Evolutionary conservation across 2,797 vertebrate genomes (phyloP).

Genomic region (Enteromius trimaculatus): DNA sequence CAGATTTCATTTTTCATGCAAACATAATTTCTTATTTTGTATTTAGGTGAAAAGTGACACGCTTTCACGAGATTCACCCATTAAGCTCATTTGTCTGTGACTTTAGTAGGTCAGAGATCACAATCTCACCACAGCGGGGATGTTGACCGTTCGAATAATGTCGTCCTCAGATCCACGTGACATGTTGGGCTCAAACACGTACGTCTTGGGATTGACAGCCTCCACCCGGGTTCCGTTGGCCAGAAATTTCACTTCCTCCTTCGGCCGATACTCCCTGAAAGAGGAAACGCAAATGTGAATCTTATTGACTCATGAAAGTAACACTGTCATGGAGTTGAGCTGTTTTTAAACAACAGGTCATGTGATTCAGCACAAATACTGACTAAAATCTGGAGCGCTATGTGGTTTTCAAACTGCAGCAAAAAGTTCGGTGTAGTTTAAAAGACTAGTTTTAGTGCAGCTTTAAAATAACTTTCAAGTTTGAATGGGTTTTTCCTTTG

Average conservation of each 20-base stretch:
- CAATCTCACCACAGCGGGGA: slow-evolving; percentile 88
- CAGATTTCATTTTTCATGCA: not conserved
- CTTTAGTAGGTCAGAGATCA: not conserved
- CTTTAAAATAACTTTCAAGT: too few species aligned
- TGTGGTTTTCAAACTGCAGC: not conserved
- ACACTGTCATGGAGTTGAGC: not conserved
- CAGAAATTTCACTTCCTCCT: slow-evolving; percentile 84
- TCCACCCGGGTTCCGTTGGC: slow-evolving; percentile 89
- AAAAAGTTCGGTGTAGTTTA: not conserved
- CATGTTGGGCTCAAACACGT: slow-evolving; percentile 86
- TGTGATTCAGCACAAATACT: not conserved
- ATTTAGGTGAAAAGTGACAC: not conserved
- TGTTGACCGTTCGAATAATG: slow-evolving; percentile 88
- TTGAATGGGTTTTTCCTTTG: too few species aligned
- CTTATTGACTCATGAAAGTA: not conserved
- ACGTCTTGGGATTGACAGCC: slow-evolving; percentile 88
- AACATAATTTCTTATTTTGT: not conserved
- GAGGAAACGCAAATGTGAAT: not conserved
- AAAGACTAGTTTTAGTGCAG: too few species aligned
- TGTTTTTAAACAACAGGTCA: not conserved
- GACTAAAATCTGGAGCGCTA: not conserved
- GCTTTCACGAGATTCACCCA: not conserved
- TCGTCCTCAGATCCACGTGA: slow-evolving; percentile 87
- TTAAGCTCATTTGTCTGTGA: not conserved
- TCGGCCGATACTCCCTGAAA: slow-evolving; percentile 88